Evolutionary conservation across 2,888 invertebrate species (phyloP).

Genomic region (Torymus aiolomorphi): DNA sequence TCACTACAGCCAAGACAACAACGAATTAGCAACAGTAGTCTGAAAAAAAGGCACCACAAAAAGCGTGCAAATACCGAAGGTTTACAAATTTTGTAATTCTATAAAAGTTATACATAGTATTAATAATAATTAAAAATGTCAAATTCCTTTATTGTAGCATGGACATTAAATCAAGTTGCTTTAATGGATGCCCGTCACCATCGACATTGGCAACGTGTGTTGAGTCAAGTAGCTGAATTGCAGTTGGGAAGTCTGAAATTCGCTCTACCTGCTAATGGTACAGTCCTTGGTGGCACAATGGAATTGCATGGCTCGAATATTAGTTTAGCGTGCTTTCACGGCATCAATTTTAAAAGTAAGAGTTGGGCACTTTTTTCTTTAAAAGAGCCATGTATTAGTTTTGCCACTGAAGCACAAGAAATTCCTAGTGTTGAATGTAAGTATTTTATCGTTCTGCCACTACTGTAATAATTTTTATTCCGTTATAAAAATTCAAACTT

Average conservation of each 20-base stretch:
- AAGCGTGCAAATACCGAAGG: slow-evolving; percentile 73
- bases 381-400: slow-evolving; percentile 93
- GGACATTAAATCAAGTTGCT: slow-evolving; percentile 71
- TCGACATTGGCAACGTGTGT: slow-evolving; percentile 95
- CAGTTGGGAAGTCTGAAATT: slow-evolving; percentile 85
- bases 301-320: slow-evolving; percentile 93
- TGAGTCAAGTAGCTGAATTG: slow-evolving; percentile 88
- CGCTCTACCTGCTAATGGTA: slow-evolving; percentile 83
- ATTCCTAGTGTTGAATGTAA: slow-evolving; percentile 82
- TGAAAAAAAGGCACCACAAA: slow-evolving; percentile 72
- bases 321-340: slow-evolving; percentile 97
- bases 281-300: slow-evolving; percentile 91
- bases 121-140: too few relatives aligned
- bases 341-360: slow-evolving; percentile 96
- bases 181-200: slow-evolving; percentile 86
- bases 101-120: too few relatives aligned
- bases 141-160: slow-evolving; percentile 62
- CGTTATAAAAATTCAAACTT: too few relatives aligned
- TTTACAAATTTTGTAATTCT: slow-evolving; percentile 59
- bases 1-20: slow-evolving; percentile 79
- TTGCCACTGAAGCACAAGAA: slow-evolving; percentile 95
- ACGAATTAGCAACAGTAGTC: slow-evolving; percentile 68
- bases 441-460: slow-evolving; percentile 50
- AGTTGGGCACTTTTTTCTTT: slow-evolving; percentile 97
- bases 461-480: slow-evolving; percentile 10